phyloP scores from a whole-genome alignment of 2,797 vertebrate species.

The Gallinago nigripennis region DNA sequence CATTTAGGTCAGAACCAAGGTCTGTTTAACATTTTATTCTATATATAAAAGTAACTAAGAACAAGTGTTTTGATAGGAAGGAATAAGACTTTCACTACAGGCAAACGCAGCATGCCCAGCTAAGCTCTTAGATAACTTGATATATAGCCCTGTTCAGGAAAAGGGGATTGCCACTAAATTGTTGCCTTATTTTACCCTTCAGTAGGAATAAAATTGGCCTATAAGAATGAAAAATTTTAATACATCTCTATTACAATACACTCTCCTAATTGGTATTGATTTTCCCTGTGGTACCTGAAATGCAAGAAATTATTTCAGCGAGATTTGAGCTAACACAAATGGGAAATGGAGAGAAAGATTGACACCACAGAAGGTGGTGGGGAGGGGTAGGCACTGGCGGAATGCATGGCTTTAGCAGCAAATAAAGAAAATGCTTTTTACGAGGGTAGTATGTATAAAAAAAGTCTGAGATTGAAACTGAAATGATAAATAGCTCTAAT shows the following conservation, averaged over 20 bases:
- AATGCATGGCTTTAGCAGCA: background rate
- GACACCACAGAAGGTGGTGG: background rate
- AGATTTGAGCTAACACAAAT: slow-evolving; percentile 15
- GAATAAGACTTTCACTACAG: background rate
- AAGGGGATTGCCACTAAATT: slow-evolving; percentile 31
- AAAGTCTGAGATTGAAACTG: background rate
- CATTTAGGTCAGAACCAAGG: background rate
- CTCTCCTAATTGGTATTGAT: slow-evolving; percentile 55
- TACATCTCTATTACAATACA: slow-evolving; percentile 13
- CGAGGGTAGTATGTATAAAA: background rate
- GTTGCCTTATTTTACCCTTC: slow-evolving; percentile 52
- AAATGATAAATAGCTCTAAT: background rate
- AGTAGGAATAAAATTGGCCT: slow-evolving; percentile 37
- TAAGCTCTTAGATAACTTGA: slow-evolving; percentile 21
- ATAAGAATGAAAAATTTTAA: slow-evolving; percentile 48
- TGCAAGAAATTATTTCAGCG: background rate
- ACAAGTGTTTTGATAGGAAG: background rate
- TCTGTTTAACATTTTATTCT: background rate
- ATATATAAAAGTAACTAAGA: slow-evolving; percentile 11
- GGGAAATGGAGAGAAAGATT: background rate
- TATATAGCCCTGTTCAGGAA: slow-evolving; percentile 3
- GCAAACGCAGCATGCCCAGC: background rate
- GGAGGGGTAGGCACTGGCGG: background rate
- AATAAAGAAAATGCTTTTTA: background rate
- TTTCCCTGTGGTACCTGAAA: slow-evolving; percentile 36